These are phyloP conservation scores for Diadegma fenestrale DNA, from an alignment of 2,888 invertebrate genomes.

Conservation along the genomic window DNA sequence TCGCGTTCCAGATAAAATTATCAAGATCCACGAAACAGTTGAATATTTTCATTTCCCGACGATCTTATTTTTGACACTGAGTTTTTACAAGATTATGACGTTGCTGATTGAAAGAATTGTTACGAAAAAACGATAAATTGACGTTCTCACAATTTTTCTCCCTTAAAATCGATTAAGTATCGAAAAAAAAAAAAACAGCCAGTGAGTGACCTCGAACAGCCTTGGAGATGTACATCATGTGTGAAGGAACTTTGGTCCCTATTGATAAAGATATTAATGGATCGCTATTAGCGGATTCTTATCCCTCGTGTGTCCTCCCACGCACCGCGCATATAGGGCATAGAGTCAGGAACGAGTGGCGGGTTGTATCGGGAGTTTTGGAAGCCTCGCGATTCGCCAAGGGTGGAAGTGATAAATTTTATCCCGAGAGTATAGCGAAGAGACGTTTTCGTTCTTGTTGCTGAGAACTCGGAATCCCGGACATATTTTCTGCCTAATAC, in stretches of 20 bases:
- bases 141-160: neutral
- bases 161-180: neutral
- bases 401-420: conserved; percentile 44
- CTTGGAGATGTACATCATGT: neutral
- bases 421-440: conserved; percentile 4
- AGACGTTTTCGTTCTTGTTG: conserved; percentile 26
- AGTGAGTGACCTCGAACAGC: neutral
- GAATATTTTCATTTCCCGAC: no score
- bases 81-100: no score
- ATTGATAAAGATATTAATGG: conserved; percentile 19
- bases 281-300: conserved; percentile 27
- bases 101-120: neutral
- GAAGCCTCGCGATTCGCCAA: conserved; percentile 48
- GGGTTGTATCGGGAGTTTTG: neutral
- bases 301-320: neutral
- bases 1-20: no score
- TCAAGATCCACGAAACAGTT: no score
- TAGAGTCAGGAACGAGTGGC: neutral
- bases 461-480: conserved; percentile 21
- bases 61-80: no score
- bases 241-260: neutral
- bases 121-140: neutral
- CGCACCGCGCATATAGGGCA: neutral
- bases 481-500: conserved; percentile 20
- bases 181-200: neutral